Evolutionary conservation across 2,888 invertebrate species (phyloP).

Genomic region (Stegana nigrithorax): DNA sequence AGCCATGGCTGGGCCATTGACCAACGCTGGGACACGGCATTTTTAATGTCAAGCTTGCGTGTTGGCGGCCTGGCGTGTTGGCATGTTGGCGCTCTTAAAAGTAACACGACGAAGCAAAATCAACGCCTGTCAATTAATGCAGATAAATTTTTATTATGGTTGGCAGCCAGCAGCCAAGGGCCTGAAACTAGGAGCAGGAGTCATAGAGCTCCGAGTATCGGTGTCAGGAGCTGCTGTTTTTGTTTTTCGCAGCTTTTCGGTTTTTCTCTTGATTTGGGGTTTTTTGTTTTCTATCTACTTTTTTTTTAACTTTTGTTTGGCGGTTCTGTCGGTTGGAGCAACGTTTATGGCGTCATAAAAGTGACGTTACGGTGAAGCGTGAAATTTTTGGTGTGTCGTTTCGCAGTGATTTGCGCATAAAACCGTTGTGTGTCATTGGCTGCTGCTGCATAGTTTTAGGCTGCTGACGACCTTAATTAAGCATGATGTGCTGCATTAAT

Average conservation of each 20-base stretch:
- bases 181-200: no score
- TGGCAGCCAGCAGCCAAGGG: no score
- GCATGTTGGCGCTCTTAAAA: conserved; percentile 40
- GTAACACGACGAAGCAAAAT: conserved; percentile 31
- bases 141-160: conserved; percentile 57
- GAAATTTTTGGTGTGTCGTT: conserved; percentile 30
- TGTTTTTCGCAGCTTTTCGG: conserved; percentile 9
- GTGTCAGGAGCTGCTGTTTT: no score
- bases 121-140: conserved; percentile 56
- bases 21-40: no score
- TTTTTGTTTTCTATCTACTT: no score
- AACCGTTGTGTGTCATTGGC: no score
- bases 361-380: neutral
- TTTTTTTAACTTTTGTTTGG: no score
- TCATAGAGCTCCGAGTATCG: no score
- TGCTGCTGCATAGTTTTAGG: conserved; percentile 2
- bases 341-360: conserved; percentile 44
- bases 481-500: conserved; percentile 30
- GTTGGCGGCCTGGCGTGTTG: conserved; percentile 39
- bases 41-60: no score
- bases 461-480: conserved; percentile 42
- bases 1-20: conserved; percentile 43
- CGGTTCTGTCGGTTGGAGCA: no score
- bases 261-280: no score
- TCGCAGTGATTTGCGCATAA: conserved; percentile 1